Base-by-base conservation (phyloP, 2,797 vertebrate genomes). In the Rachycentron canadum region DNA sequence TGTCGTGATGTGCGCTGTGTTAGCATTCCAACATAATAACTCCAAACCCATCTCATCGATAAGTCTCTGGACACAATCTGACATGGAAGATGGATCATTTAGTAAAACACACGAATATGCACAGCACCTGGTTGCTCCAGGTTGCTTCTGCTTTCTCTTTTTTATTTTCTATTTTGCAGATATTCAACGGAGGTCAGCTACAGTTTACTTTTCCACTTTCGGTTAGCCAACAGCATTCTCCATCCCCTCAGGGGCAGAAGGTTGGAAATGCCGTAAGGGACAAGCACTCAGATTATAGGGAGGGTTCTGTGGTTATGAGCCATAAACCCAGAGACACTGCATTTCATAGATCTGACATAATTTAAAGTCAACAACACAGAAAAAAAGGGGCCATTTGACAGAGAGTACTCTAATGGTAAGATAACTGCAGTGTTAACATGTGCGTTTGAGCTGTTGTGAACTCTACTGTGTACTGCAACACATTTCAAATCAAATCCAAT, bases 231-330 rank as follows among this genome's bases (percentile, higher is more conserved):
- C 50, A 23, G 38, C 67, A 65, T 88, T 83, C 50, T 60, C 11
- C 52, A 49, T 69, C 13, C 56, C 43, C 40, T 56, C 7, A 45
- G 38, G 21, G 68, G 63, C 26, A 23, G 26, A 78, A 76, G 4
- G 12, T 52, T 76, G 61, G 65, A 81, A 69, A 85, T 69, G 63
- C 41, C 21, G 0, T 70, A 43, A 59, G 57, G 36, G 62, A 66
- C 72, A 84, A 82, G 57, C 32, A 0, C 63, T 52, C 45, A 79
- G 80, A 89, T 79, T 84, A 86, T 53, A 80, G 73, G 60, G 81
- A 83, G 78, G 73, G 67, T 50, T 81, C 58, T 28, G 68, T 61
- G 66, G 63, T 80, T 87, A 82, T 43, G 7, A 79, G 34, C 67
- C 56, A 53, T 79, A 69, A 85, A 86, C 69, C 47, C 57, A 69